Base-by-base conservation (phyloP, 1,140 invertebrate species). In the Drosophila suzukii region DNA sequence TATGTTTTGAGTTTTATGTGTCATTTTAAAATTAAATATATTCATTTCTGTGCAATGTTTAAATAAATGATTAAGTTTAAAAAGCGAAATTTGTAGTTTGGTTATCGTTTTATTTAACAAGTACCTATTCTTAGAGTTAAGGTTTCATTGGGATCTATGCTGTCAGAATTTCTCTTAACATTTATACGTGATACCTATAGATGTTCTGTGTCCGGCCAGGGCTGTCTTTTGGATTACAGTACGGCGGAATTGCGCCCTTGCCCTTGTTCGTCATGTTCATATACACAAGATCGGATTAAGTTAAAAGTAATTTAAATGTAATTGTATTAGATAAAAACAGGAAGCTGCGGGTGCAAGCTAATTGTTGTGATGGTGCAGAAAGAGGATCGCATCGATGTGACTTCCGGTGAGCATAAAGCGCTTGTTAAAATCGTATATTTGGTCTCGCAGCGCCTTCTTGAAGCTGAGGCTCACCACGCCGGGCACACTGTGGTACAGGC, bases 401-500 rank as follows among this genome's bases (percentile, higher is more conserved):
- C 59, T 81, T 38, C 91, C 91, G 24, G 84, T 91, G 8, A 92
- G 67, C 84, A 91, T 86, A 41, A 57, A 90, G 0, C 91, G 75
- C 71, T 91, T 91, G 43, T 86, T 88, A 15, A 78, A 79, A 32
- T 92, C 91, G 38, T 82, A 78, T 36, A 92, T 91, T 74, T 92
- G 91, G 51, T 91, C 78, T 38, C 82, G 73, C 15, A 92, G 56
- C 24, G 58, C 41, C 63, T 91, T 91, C 49, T 91, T 92, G 43
- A 91, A 92, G 20, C 77, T 91, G 12, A 92, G 70, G 39, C 84
- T 91, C 6, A 92, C 84, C 4, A 91, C 84, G n/a, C 91, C 89
- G 15, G 91, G 91, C 10, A 92, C 84, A 27, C 91, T 88, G 51
- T 91, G 91, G 55, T 92, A 92, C 0, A 84, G 56, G 3, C 60